A percentile compares a stretch with the other conserved stretches of the same genome.
phyloP scores from a whole-genome alignment of 2,113 vertebrate species.

The Tachysurus fulvidraco region DNA sequence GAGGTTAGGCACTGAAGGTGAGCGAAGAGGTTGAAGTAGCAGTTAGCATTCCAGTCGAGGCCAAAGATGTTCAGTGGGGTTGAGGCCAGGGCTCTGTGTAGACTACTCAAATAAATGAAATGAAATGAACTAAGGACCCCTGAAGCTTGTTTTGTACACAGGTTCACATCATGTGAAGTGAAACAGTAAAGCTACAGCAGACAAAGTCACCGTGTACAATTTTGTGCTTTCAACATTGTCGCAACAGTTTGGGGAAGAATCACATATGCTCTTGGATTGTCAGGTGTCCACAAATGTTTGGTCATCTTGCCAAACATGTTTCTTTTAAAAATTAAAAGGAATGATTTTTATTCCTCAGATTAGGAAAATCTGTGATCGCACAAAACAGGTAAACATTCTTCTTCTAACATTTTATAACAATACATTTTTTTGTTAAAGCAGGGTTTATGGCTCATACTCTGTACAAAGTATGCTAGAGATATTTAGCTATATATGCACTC shows the following conservation, averaged over 20 bases:
- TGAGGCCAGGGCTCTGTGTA: background rate
- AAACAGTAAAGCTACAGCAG: background rate
- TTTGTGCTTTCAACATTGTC: background rate
- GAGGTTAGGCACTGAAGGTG: background rate
- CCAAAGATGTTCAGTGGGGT: background rate
- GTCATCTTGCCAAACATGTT: background rate
- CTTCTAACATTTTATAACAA: background rate
- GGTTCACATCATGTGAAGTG: background rate
- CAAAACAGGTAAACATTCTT: conserved; percentile 53
- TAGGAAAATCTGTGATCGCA: conserved; percentile 50
- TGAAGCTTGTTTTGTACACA: background rate
- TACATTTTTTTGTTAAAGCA: background rate
- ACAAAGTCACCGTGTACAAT: background rate
- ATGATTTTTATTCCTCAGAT: conserved; percentile 54
- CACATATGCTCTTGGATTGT: background rate
- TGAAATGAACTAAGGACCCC: no score
- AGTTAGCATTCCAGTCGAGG: background rate
- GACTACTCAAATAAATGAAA: background rate
- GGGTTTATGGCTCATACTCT: background rate
- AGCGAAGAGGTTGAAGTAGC: background rate
- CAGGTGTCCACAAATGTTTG: background rate
- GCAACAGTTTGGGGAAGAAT: background rate
- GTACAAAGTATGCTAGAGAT: background rate
- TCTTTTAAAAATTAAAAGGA: background rate
- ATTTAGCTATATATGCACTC: background rate